phyloP scores from a whole-genome alignment of 2,113 vertebrate species.

The Mellivora capensis region DNA sequence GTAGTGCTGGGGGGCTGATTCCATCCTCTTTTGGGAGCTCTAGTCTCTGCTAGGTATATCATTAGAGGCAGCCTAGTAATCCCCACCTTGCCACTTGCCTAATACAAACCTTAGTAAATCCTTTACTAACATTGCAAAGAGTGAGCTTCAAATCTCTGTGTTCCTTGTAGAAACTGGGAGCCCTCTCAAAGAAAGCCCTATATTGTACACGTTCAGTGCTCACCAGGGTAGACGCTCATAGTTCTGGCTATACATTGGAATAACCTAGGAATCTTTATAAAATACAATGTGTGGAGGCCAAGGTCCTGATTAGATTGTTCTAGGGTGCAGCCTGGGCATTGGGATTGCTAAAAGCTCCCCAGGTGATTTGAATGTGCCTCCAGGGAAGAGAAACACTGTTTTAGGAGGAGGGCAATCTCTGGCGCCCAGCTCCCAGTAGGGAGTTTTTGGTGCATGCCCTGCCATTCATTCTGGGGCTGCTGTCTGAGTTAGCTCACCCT shows the following conservation, averaged over 20 bases:
- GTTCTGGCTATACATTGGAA: background rate
- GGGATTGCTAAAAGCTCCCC: background rate
- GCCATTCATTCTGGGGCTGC: background rate
- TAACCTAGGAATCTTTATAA: background rate
- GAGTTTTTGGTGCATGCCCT: background rate
- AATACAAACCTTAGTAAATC: background rate
- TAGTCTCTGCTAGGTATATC: background rate
- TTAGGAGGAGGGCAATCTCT: background rate
- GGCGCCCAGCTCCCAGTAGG: rapidly evolving
- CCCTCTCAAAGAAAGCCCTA: background rate
- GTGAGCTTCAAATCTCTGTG: background rate
- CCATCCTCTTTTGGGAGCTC: background rate
- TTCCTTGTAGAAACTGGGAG: background rate
- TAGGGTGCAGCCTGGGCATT: too few species aligned
- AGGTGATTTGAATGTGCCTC: background rate
- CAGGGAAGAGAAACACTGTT: background rate
- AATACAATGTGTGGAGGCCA: background rate
- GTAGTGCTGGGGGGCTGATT: background rate
- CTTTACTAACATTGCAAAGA: background rate
- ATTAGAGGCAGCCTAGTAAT: background rate
- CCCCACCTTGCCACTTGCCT: too few species aligned
- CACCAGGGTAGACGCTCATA: background rate
- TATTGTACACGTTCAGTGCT: background rate
- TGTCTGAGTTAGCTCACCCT: background rate
- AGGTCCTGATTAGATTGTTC: background rate